Conservation (phyloP, 2,888 invertebrate species). For the Tyria jacobaeae region DNA sequence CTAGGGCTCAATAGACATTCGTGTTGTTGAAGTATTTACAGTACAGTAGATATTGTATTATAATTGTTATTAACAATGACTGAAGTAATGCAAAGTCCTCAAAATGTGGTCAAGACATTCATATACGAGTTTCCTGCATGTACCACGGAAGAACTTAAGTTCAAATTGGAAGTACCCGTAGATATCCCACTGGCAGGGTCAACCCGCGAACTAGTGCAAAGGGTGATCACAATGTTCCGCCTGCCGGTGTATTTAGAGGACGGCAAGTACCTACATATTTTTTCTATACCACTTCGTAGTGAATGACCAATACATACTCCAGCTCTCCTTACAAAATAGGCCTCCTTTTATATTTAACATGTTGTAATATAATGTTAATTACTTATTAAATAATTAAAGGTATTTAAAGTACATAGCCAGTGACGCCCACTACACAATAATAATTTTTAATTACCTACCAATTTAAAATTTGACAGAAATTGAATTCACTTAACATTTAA, state of each 20-base stretch:
- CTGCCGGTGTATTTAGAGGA: slow-evolving; percentile 90
- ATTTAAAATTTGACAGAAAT: too few relatives aligned
- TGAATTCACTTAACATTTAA: too few relatives aligned
- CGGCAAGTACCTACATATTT: slow-evolving; percentile 72
- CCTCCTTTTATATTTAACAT: neutral
- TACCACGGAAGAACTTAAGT: slow-evolving; percentile 82
- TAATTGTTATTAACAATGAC: slow-evolving; percentile 62
- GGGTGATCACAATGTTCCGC: slow-evolving; percentile 89
- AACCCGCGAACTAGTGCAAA: slow-evolving; percentile 88
- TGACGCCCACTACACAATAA: slow-evolving; percentile 10
- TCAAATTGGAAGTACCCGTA: slow-evolving; percentile 87
- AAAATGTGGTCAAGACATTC: slow-evolving; percentile 66
- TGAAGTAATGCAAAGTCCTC: slow-evolving; percentile 46
- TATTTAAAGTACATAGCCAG: too few relatives aligned
- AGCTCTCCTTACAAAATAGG: neutral
- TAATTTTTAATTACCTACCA: too few relatives aligned
- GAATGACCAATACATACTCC: neutral
- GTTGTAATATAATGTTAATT: too few relatives aligned
- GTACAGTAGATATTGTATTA: neutral
- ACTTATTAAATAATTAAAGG: too few relatives aligned
- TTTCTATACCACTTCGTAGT: neutral
- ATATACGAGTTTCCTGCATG: slow-evolving; percentile 87
- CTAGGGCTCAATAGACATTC: neutral
- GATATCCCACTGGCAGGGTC: slow-evolving; percentile 87
- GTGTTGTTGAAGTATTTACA: neutral